Evolutionary conservation across 2,797 vertebrate species (phyloP), one percentile per base, ranked within the genome.

Genomic region (Myripristis jacobus): DNA sequence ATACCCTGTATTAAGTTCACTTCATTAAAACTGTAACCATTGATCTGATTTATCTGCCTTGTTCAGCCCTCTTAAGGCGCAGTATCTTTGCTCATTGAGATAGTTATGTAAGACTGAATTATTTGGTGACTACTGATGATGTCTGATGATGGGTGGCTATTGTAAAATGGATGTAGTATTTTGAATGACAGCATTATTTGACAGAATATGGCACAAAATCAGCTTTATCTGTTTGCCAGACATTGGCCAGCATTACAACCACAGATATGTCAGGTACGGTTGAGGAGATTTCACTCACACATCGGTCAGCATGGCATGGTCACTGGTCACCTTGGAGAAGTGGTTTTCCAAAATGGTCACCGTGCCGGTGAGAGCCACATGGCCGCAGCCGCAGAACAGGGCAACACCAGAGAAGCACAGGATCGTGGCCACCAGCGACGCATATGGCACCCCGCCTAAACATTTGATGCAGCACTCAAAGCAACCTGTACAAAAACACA

Each of bases 401-500:
- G 98, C 97, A 0, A 99, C 97, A 16, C 98, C 98, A 0, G 96
- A 99, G 93, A 99, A 99, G 92, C 97, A 99, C 80, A 99, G 93
- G 92, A 99, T 98, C 36, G 98, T 99, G 76, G 98, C 98, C 90
- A 99, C 94, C 78, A 99, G 95, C 0, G 98, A 99, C 25, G 98
- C 97, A 3, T 99, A 99, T 47, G 98, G 98, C 85, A 99, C 98
- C 36, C 98, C 98, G 53, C 98, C 97, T 92, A 99, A 93, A 94
- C 98, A 99, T 91, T 97, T 98, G 92, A 99, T 98, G 92, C 98
- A 99, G 95, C 98, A 99, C 92, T 99, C 98, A 73, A 98, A 98
- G 92, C 98, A 99, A 94, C 98, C 98, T 99, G 66, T 6, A 18
- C 0, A 24, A 24, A 38, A 52, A 41, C 34, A 34, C 52, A 24